phyloP scores from a whole-genome alignment of 2,113 vertebrate species.

The Protobothrops mucrosquamatus region DNA sequence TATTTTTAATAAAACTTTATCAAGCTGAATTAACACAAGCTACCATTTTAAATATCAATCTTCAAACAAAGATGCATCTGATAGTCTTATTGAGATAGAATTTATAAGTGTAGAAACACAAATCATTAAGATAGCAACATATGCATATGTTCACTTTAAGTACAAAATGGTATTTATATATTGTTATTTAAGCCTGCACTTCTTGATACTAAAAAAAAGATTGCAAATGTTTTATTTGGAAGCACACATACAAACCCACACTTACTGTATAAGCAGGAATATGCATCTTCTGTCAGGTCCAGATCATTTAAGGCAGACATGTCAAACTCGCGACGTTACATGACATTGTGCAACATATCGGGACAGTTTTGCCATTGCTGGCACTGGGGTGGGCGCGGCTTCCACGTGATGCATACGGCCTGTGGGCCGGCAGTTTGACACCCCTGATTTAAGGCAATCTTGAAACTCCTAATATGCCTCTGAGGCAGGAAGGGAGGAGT shows the following conservation, averaged over 20 bases:
- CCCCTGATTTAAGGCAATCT: background rate
- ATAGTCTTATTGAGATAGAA: conserved; percentile 8
- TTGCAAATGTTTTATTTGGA: background rate
- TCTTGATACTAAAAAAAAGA: conserved; percentile 32
- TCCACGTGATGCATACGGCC: too few relatives aligned
- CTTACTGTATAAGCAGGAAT: background rate
- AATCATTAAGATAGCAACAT: conserved; percentile 15
- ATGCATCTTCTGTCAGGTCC: background rate
- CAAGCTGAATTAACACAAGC: background rate
- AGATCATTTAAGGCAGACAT: background rate
- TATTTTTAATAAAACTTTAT: background rate
- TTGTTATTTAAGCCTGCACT: conserved; percentile 38
- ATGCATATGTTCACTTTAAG: conserved; percentile 18
- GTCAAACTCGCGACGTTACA: too few relatives aligned
- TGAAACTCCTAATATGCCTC: background rate
- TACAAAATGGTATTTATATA: conserved; percentile 22
- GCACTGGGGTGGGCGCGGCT: too few relatives aligned
- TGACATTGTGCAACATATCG: too few relatives aligned
- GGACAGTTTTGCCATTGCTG: too few relatives aligned
- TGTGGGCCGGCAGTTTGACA: too few relatives aligned
- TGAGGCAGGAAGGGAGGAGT: background rate
- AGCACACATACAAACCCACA: background rate
- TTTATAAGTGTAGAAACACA: conserved; percentile 1
- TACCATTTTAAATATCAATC: background rate
- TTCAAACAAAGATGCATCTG: background rate